Conservation (phyloP, 2,888 invertebrate species). For the Colletes collaris region DNA sequence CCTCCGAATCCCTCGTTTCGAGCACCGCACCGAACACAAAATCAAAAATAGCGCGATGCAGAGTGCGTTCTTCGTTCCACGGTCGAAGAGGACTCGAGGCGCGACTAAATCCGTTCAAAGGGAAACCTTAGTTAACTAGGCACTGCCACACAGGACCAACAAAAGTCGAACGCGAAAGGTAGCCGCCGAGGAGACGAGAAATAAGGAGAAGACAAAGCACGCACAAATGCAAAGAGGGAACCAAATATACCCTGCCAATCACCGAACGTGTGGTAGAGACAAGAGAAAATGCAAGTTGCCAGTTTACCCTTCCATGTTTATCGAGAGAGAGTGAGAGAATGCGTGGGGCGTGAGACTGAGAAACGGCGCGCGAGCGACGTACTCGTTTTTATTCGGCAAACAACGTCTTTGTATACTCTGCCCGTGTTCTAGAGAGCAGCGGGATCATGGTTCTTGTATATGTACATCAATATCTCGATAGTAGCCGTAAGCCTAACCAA, state of each 20-base stretch:
- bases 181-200: slow-evolving; percentile 26
- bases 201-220: slow-evolving; percentile 21
- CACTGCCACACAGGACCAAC: slow-evolving; percentile 79
- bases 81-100: slow-evolving; percentile 1
- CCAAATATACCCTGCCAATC: slow-evolving; percentile 36
- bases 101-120: slow-evolving; percentile 14
- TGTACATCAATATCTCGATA: slow-evolving; percentile 80
- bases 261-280: neutral
- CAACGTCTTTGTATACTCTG: slow-evolving; percentile 77
- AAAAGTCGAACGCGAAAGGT: slow-evolving; percentile 39
- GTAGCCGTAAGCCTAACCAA: slow-evolving; percentile 80
- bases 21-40: neutral
- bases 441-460: slow-evolving; percentile 78
- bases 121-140: slow-evolving; percentile 59
- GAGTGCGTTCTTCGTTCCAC: slow-evolving; percentile 17
- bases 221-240: slow-evolving; percentile 52
- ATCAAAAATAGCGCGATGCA: neutral
- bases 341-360: slow-evolving; percentile 29
- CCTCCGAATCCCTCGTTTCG: slow-evolving; percentile 13
- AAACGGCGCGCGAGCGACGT: slow-evolving; percentile 41
- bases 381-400: slow-evolving; percentile 76
- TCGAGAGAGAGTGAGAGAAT: slow-evolving; percentile 5
- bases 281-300: slow-evolving; percentile 17
- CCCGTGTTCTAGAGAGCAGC: slow-evolving; percentile 66
- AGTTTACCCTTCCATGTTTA: slow-evolving; percentile 40